Percentiles rank a stretch among this genome's conserved stretches.
These are phyloP conservation scores for Hypolimnas misippus DNA, from an alignment of 2,888 invertebrate species.

Conservation along the genomic window DNA sequence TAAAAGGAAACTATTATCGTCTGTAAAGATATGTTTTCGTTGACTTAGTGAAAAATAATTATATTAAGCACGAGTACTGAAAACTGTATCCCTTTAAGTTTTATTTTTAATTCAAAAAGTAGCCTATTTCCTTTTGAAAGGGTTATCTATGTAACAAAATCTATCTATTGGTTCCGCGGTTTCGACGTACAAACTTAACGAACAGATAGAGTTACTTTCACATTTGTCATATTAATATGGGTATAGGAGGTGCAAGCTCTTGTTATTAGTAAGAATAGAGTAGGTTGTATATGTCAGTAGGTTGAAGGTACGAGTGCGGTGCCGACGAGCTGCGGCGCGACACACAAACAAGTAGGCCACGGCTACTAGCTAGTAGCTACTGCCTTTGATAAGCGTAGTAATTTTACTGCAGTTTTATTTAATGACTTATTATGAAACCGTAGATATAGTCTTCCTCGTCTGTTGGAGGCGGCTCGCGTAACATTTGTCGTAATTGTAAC, in stretches of 20 bases:
- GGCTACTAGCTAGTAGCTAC: constrained; percentile 53
- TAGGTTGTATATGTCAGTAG: constrained; percentile 46
- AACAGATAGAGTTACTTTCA: no score
- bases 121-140: no score
- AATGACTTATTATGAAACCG: constrained; percentile 29
- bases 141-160: no score
- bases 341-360: constrained; percentile 64
- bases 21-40: no score
- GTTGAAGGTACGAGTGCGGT: constrained; percentile 45
- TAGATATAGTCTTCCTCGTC: constrained; percentile 14
- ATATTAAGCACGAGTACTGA: no score
- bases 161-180: no score
- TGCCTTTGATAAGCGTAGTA: constrained; percentile 54
- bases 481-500: neutral
- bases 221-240: no score
- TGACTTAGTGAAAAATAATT: no score
- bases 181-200: no score
- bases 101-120: no score
- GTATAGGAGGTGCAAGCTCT: neutral
- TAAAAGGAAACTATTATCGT: no score
- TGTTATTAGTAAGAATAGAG: constrained; percentile 31
- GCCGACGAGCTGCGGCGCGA: constrained; percentile 44
- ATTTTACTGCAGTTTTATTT: constrained; percentile 41
- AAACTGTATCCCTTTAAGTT: no score
- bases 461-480: neutral